These are phyloP conservation scores for Loxodonta africana DNA, from an alignment of 2,113 vertebrate species.

Conservation along the genomic window DNA sequence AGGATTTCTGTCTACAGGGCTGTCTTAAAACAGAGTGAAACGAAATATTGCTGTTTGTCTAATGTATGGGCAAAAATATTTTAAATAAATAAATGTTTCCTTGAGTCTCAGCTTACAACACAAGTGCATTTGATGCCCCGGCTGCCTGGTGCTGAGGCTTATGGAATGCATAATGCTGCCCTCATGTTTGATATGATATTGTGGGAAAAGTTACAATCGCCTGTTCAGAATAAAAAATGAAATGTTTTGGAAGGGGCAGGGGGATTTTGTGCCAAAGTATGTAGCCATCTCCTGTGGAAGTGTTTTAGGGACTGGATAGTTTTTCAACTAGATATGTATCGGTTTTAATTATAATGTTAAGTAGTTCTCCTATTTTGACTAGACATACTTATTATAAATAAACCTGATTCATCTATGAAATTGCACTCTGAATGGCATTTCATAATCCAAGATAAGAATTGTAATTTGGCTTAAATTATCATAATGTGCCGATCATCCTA, in stretches of 20 bases:
- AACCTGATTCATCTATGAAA: constrained; percentile 70
- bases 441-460: constrained; percentile 76
- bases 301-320: constrained; percentile 53
- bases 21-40: constrained; percentile 72
- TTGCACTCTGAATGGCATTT: constrained; percentile 55
- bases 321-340: constrained; percentile 83
- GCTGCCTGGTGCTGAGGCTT: background rate
- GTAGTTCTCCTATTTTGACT: constrained; percentile 76
- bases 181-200: constrained; percentile 73
- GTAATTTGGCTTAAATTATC: constrained; percentile 71
- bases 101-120: constrained; percentile 77
- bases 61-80: constrained; percentile 77
- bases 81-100: constrained; percentile 84
- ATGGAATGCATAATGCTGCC: constrained; percentile 60
- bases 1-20: constrained; percentile 69
- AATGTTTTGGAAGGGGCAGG: constrained; percentile 46
- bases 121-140: constrained; percentile 61
- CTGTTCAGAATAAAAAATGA: constrained; percentile 59
- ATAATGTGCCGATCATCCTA: constrained; percentile 18
- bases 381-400: constrained; percentile 79
- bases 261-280: constrained; percentile 74
- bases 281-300: constrained; percentile 72
- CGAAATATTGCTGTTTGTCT: constrained; percentile 70
- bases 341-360: constrained; percentile 85
- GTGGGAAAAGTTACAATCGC: constrained; percentile 61